A percentile compares a stretch with the other conserved stretches of the same genome.
Conservation (phyloP, 1,140 invertebrate genomes). For the Physella acuta region DNA sequence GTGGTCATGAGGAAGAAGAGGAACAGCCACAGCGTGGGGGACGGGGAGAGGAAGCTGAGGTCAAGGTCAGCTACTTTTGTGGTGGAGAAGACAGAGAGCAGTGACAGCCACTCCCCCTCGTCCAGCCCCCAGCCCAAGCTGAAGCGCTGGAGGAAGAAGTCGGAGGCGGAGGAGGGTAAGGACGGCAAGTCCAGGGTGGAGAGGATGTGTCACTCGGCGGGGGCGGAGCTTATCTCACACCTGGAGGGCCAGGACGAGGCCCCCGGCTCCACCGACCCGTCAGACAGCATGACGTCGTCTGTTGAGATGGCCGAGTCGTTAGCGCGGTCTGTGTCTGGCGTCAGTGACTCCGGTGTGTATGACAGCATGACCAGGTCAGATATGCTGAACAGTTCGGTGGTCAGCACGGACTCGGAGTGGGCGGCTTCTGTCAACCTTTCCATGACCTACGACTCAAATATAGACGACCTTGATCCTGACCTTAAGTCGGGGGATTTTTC, state of each 20-base stretch:
- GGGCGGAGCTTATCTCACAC: constrained; percentile 12
- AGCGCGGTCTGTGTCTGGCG: constrained; percentile 14
- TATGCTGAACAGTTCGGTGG: constrained; percentile 13
- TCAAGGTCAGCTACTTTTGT: constrained; percentile 31
- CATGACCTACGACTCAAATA: neutral
- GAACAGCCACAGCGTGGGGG: constrained; percentile 9
- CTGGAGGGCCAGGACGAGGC: neutral
- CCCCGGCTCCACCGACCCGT: neutral
- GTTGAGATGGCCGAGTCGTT: constrained; percentile 15
- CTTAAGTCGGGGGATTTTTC: neutral
- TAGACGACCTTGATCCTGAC: constrained; percentile 2
- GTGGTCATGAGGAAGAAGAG: constrained; percentile 15
- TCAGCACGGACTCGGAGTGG: constrained; percentile 25
- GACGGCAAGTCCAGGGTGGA: neutral
- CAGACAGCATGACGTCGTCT: neutral
- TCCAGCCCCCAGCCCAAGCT: constrained; percentile 15
- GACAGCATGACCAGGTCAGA: constrained; percentile 22
- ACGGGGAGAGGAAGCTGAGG: constrained; percentile 24
- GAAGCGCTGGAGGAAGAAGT: constrained; percentile 15
- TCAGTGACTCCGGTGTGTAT: constrained; percentile 22
- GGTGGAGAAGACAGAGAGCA: constrained; percentile 18
- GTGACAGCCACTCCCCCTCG: constrained; percentile 11
- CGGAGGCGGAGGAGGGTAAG: neutral
- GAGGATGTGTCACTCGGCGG: constrained; percentile 17
- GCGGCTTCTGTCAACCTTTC: constrained; percentile 15